phyloP scores from a whole-genome alignment of 2,888 invertebrate species.

The Tenodera sinensis region DNA sequence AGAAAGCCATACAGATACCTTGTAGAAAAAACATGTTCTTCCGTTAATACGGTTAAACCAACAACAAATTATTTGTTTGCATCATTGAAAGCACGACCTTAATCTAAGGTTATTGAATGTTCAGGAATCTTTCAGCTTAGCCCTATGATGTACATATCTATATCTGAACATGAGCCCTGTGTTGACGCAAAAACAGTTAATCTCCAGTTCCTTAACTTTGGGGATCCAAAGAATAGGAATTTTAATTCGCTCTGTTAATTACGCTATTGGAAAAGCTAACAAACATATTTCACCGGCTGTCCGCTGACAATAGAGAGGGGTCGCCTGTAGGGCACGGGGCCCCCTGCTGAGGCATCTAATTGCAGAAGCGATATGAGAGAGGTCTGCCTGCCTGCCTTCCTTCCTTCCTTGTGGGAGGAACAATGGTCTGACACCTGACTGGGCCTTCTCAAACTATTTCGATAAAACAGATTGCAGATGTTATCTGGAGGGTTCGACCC shows the following conservation, averaged over 20 bases:
- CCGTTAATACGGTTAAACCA: no score
- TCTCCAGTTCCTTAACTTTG: no score
- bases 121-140: no score
- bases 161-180: no score
- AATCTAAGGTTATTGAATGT: no score
- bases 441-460: not conserved
- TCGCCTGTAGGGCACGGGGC: conserved; percentile 7
- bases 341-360: conserved; percentile 18
- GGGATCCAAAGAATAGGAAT: not conserved
- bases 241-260: conserved; percentile 16
- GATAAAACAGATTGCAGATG: not conserved
- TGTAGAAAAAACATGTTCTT: no score
- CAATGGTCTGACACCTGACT: conserved; percentile 3
- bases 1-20: no score
- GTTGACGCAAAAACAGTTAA: no score
- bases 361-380: conserved; percentile 13
- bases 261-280: conserved; percentile 19
- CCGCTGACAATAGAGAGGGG: not conserved
- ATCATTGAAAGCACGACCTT: no score
- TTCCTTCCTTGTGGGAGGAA: not conserved
- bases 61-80: no score
- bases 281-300: conserved; percentile 16
- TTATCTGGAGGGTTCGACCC: not conserved
- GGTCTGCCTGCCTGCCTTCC: no score
- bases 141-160: no score